These are phyloP conservation scores for Lithobates sylvaticus DNA, from an alignment of 2,797 vertebrate species.

Conservation along the genomic window DNA sequence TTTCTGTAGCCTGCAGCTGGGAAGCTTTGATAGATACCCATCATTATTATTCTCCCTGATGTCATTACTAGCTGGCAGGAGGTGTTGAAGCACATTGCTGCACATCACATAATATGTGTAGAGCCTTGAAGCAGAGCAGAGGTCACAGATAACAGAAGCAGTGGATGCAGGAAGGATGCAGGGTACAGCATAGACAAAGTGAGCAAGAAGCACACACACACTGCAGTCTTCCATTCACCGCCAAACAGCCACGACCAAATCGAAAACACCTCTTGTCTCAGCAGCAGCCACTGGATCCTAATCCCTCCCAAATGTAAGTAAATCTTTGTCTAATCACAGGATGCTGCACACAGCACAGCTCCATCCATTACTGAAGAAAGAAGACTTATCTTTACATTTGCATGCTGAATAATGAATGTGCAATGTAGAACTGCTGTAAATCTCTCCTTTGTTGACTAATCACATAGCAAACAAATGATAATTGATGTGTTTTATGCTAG, in stretches of 20 bases:
- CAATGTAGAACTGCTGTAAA: neutral
- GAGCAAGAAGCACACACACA: slow-evolving; percentile 68
- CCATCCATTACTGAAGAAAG: neutral
- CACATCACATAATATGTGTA: slow-evolving; percentile 30
- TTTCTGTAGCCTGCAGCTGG: slow-evolving; percentile 42
- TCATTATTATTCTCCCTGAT: slow-evolving; percentile 36
- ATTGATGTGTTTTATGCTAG: neutral
- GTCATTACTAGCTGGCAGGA: slow-evolving; percentile 26
- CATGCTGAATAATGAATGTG: neutral
- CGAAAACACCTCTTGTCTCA: slow-evolving; percentile 55
- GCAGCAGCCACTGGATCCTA: slow-evolving; percentile 60
- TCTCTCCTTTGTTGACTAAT: neutral
- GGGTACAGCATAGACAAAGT: slow-evolving; percentile 69
- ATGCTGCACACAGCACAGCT: neutral
- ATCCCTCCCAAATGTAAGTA: slow-evolving; percentile 73
- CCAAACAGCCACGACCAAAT: slow-evolving; percentile 63
- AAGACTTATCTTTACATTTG: neutral
- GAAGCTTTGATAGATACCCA: slow-evolving; percentile 36
- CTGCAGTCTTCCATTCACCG: slow-evolving; percentile 64
- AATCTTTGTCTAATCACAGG: neutral
- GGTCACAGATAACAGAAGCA: slow-evolving; percentile 73
- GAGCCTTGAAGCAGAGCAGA: slow-evolving; percentile 36
- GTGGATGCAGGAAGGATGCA: slow-evolving; percentile 67
- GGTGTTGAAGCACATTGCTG: slow-evolving; percentile 32
- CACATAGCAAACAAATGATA: neutral